phyloP scores from a whole-genome alignment of 2,797 vertebrate genomes.

The Leptatherina wallacei region DNA sequence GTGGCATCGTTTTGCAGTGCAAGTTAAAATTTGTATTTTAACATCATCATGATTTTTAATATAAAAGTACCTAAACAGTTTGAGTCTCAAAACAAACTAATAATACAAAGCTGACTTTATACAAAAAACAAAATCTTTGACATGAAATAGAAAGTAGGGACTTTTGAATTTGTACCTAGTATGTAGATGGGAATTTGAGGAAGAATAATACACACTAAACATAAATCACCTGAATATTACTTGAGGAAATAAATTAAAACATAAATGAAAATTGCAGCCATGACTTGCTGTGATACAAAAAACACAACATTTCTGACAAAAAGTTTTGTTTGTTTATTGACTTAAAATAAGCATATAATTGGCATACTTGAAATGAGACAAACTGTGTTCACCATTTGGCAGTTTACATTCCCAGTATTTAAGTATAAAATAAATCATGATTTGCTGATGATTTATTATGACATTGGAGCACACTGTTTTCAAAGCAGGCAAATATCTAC shows the following conservation, averaged over 20 bases:
- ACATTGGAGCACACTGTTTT: slow-evolving; percentile 53
- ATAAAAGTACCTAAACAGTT: background rate
- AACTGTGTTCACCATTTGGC: slow-evolving; percentile 62
- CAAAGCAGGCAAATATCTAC: slow-evolving; percentile 56
- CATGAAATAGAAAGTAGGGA: background rate
- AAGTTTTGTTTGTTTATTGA: slow-evolving; percentile 72
- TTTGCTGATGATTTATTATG: slow-evolving; percentile 54
- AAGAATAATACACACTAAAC: background rate
- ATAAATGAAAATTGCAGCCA: background rate
- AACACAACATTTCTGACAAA: slow-evolving; percentile 42
- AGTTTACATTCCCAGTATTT: slow-evolving; percentile 70
- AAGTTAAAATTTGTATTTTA: background rate
- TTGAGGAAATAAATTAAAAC: background rate
- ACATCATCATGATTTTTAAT: no score
- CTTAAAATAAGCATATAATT: slow-evolving; percentile 74
- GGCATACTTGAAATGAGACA: slow-evolving; percentile 76
- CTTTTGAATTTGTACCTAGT: background rate
- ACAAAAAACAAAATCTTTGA: background rate
- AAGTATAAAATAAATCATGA: slow-evolving; percentile 64
- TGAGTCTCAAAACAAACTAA: background rate
- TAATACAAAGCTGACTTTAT: background rate
- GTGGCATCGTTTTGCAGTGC: background rate
- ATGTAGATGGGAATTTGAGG: background rate
- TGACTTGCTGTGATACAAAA: slow-evolving; percentile 12
- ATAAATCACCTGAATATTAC: background rate